Conservation (phyloP, 2,888 invertebrate genomes). For the Bibio marci region DNA sequence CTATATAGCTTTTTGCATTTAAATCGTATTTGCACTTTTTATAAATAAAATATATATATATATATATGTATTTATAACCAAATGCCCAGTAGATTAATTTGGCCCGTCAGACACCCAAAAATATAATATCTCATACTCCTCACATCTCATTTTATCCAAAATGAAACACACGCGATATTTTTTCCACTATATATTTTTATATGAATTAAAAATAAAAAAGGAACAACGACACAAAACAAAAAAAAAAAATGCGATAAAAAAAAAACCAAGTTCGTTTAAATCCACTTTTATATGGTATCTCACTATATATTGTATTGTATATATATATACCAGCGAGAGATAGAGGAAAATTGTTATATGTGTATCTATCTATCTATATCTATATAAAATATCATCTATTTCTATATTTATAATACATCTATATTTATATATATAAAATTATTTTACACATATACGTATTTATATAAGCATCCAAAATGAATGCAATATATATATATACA, state of each 20-base stretch:
- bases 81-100: conserved; percentile 11
- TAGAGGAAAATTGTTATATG: too few species aligned
- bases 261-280: conserved; percentile 16
- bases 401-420: too few species aligned
- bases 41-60: neutral
- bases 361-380: too few species aligned
- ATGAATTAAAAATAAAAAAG: too few species aligned
- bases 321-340: too few species aligned
- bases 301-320: too few species aligned
- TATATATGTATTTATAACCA: neutral
- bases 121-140: neutral
- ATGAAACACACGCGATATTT: neutral
- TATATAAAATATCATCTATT: too few species aligned
- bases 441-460: too few species aligned
- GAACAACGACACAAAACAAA: neutral
- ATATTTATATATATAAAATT: too few species aligned
- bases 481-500: too few species aligned
- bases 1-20: conserved; percentile 1
- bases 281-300: conserved; percentile 7
- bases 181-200: too few species aligned
- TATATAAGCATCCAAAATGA: too few species aligned
- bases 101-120: conserved; percentile 11
- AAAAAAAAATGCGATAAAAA: neutral
- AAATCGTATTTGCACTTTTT: conserved; percentile 3
- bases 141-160: conserved; percentile 2